These are phyloP conservation scores for Eilema caniola DNA, from an alignment of 2,888 invertebrate genomes.

Conservation along the genomic window DNA sequence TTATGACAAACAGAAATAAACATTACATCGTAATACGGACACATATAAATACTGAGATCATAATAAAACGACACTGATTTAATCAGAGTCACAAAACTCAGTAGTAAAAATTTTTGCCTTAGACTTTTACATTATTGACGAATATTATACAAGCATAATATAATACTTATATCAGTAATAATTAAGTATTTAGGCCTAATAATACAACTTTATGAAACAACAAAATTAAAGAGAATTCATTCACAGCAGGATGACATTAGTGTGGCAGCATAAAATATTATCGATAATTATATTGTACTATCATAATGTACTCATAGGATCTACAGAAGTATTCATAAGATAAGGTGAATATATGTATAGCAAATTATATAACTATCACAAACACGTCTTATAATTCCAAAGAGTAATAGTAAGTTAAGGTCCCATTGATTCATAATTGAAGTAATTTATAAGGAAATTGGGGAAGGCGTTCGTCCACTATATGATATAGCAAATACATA, in stretches of 20 bases:
- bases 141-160: slow-evolving; percentile 43
- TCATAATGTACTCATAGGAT: slow-evolving; percentile 44
- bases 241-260: slow-evolving; percentile 28
- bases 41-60: slow-evolving; percentile 67
- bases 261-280: slow-evolving; percentile 34
- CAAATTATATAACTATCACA: slow-evolving; percentile 44
- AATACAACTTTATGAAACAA: slow-evolving; percentile 46
- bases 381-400: slow-evolving; percentile 40
- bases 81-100: slow-evolving; percentile 55
- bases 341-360: slow-evolving; percentile 34
- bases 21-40: slow-evolving; percentile 40
- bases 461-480: background rate
- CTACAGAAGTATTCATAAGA: slow-evolving; percentile 34
- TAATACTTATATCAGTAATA: slow-evolving; percentile 39
- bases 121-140: slow-evolving; percentile 56
- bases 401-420: slow-evolving; percentile 45
- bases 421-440: slow-evolving; percentile 52
- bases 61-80: slow-evolving; percentile 59
- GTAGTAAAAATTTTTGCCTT: slow-evolving; percentile 53
- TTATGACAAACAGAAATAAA: slow-evolving; percentile 41
- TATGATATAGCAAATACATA: slow-evolving; percentile 1
- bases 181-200: slow-evolving; percentile 55
- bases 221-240: slow-evolving; percentile 34
- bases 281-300: slow-evolving; percentile 43
- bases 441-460: slow-evolving; percentile 44